Percentiles rank a stretch among this genome's conserved stretches.
These are phyloP conservation scores for Tetragonula clypearis DNA, from an alignment of 1,140 invertebrate genomes.

Conservation along the genomic window DNA sequence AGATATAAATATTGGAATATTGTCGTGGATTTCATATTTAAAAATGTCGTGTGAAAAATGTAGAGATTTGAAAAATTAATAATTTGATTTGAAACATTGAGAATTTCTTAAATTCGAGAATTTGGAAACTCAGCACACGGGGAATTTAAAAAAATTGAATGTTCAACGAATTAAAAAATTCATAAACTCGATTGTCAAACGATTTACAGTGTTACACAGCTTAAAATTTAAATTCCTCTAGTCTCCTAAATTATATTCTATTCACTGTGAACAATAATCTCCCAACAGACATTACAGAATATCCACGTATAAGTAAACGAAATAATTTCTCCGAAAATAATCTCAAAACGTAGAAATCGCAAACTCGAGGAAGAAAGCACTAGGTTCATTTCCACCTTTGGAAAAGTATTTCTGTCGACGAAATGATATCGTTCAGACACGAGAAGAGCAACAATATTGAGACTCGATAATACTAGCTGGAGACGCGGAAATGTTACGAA, in stretches of 20 bases:
- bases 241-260: neutral
- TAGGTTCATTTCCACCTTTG: neutral
- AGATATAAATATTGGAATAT: neutral
- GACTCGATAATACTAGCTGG: conserved; percentile 26
- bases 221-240: neutral
- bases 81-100: neutral
- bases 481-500: conserved; percentile 32
- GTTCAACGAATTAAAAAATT: neutral
- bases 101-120: neutral
- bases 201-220: neutral
- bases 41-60: neutral
- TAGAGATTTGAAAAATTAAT: neutral
- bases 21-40: neutral
- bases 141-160: neutral
- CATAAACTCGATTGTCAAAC: neutral
- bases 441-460: conserved; percentile 43
- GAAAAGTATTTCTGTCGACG: neutral
- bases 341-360: neutral
- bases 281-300: neutral
- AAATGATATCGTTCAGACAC: neutral
- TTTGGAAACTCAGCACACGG: no score
- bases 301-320: neutral
- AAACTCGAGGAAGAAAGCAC: neutral
- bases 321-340: neutral
- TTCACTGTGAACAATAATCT: neutral